Evolutionary conservation across 2,113 vertebrate genomes (phyloP), one percentile per base, ranked within the genome.

Genomic region (Pseudorhombus dupliciocellatus): DNA sequence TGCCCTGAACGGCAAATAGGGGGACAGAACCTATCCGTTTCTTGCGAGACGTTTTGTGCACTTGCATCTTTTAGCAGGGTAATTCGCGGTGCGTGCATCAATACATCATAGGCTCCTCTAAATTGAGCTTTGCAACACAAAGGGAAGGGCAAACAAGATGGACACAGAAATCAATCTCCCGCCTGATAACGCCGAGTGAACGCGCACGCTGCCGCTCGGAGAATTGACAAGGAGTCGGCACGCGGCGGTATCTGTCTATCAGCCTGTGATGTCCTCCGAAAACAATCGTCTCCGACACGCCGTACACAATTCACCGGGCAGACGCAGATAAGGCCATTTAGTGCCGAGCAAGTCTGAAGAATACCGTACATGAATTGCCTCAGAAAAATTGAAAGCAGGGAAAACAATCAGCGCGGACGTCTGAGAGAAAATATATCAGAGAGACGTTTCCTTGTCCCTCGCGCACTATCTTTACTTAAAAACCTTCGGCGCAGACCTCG

Each of bases 141-240:
- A 89, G 79, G 86, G 89, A 87, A 88, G 86, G 84, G 86, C 88
- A 90, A 92, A 89, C 85, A 77, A 86, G 88, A 90, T 85, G 84
- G 89, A 90, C 85, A 79, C 79, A 80, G 82, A 90, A 90, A 92
- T 91, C 89, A 91, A 90, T 92, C 84, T 91, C 77, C 73, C 40
- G 79, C 72, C 86, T 78, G 86, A 86, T 90, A 84, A 90, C 87
- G 65, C 79, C 53, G 72, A 84, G 76, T 9, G 79, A 81, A 69
- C 66, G 56, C 85, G 77, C 69, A 14, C 15, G 78, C 73, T 31
- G 86, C 79, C 66, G 53, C 85, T n/a, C 77, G 67, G 48, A 73
- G 74, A 75, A 82, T 73, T 87, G 89, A 89, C 88, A 69, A 80
- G 87, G 73, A 82, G 79, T 76, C 63, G 30, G 80, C 77, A 42